Percentiles rank a stretch among this genome's conserved stretches.
Evolutionary conservation across 1,140 invertebrate genomes (phyloP).

Genomic region (Lithobius niger): DNA sequence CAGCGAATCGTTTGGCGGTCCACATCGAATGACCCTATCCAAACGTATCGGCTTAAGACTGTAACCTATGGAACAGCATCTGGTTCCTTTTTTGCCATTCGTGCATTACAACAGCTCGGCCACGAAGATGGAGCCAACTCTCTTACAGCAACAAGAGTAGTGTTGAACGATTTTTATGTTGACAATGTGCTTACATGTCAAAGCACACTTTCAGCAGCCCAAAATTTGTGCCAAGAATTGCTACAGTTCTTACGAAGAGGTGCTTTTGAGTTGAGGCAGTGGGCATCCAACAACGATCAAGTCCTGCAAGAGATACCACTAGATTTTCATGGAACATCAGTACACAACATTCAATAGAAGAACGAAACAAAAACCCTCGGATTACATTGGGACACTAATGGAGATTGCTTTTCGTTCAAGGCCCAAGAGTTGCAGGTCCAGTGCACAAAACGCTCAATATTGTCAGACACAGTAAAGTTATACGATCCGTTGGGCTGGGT

Average conservation of each 20-base stretch:
- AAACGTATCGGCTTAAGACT: constrained; percentile 20
- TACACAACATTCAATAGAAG: background rate
- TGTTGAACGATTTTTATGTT: constrained; percentile 17
- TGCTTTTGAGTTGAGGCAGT: constrained; percentile 25
- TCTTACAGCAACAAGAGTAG: constrained; percentile 14
- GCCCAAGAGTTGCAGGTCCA: constrained; percentile 22
- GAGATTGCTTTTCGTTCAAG: constrained; percentile 31
- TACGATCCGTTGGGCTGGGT: constrained; percentile 6
- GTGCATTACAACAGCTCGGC: constrained; percentile 25
- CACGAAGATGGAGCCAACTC: constrained; percentile 21
- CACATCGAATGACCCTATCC: constrained; percentile 18
- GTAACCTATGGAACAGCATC: constrained; percentile 30
- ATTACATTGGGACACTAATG: constrained; percentile 16
- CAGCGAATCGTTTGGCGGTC: constrained; percentile 34
- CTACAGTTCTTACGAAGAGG: constrained; percentile 17
- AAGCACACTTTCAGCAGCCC: constrained; percentile 23
- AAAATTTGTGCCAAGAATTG: constrained; percentile 19
- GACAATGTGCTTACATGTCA: constrained; percentile 33
- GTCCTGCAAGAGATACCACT: background rate
- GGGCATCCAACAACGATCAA: constrained; percentile 23
- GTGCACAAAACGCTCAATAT: background rate
- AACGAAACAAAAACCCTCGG: background rate
- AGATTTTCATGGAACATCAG: background rate
- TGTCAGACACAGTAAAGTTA: constrained; percentile 5
- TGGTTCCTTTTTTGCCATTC: constrained; percentile 27